phyloP scores from a whole-genome alignment of 2,113 vertebrate genomes.

The Serinus canaria region DNA sequence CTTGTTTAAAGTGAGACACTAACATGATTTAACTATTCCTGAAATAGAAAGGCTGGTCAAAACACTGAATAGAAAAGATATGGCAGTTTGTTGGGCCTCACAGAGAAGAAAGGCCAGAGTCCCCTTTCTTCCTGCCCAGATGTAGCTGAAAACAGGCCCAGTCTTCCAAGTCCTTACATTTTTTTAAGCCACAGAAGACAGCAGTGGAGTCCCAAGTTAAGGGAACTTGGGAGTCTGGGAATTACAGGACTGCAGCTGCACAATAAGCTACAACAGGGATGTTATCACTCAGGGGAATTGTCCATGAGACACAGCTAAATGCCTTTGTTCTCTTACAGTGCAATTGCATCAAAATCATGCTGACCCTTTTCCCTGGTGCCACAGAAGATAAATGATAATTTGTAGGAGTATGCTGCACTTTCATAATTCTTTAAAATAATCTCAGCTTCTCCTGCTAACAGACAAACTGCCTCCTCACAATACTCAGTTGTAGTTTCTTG shows the following conservation, averaged over 20 bases:
- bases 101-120: neutral
- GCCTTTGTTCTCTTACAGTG: neutral
- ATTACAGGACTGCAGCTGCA: neutral
- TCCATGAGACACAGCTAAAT: neutral
- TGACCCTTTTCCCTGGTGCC: neutral
- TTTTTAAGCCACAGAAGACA: neutral
- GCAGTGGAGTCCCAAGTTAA: neutral
- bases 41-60: neutral
- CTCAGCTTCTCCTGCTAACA: neutral
- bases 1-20: neutral
- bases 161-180: neutral
- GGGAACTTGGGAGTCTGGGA: neutral
- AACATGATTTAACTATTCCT: neutral
- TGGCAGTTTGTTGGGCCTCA: neutral
- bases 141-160: neutral
- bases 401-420: neutral
- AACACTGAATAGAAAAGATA: neutral
- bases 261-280: neutral
- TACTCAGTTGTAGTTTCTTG: neutral
- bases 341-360: neutral
- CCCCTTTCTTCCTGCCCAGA: neutral
- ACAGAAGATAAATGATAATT: neutral
- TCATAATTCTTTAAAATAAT: neutral
- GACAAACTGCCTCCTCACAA: neutral
- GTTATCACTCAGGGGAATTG: neutral